Base-by-base conservation (phyloP, 1,140 invertebrate genomes). In the Penaeus japonicus region DNA sequence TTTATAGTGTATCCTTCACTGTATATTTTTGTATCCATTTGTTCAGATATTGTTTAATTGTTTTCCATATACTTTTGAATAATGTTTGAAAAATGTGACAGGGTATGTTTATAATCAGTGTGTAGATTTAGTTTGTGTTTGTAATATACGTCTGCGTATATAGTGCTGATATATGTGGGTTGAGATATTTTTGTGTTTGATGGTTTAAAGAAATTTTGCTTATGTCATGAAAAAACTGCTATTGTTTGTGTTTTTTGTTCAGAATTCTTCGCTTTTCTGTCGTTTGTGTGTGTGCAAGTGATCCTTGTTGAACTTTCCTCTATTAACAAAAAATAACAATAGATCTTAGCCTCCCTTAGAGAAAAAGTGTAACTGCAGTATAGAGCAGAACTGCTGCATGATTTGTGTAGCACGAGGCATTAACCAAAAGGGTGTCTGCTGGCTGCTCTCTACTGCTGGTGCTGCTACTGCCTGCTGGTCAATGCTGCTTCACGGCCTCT, bases 401-500 rank as follows among this genome's bases (percentile, higher is more conserved):
- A 83, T 55, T 59, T 83, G 59, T 83, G 81, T 83, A 83, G 81
- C 81, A 83, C 81, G 81, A 83, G 81, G 81, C 81, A 83, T 57
- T 83, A 83, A 83, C 81, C 81, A 20, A 22, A 55, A 62, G 81
- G 81, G 81, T 83, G 81, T 59, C 81, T 83, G 81, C 81, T 83
- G 81, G 81, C 73, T 77, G 39, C 39, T 78, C 62, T 47, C 62
- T 84, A 65, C 62, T 84, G 65, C 65, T 84, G 57, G 70, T 59
- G 62, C 39, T 73, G 70, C 70, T 73, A 73, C 70, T 85, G 84
- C 81, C 81, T 90, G 87, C 94, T 95, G 95, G 94, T 94, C 94
- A 93, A 94, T 94, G 92, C 94, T 93, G 93, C 94, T 94, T 91
- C 94, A 94, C 91, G 89, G 85, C 82, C 92, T 92, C 89, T 92